Base-by-base conservation (phyloP, 2,888 invertebrate genomes). In the Tipula vernalis region DNA sequence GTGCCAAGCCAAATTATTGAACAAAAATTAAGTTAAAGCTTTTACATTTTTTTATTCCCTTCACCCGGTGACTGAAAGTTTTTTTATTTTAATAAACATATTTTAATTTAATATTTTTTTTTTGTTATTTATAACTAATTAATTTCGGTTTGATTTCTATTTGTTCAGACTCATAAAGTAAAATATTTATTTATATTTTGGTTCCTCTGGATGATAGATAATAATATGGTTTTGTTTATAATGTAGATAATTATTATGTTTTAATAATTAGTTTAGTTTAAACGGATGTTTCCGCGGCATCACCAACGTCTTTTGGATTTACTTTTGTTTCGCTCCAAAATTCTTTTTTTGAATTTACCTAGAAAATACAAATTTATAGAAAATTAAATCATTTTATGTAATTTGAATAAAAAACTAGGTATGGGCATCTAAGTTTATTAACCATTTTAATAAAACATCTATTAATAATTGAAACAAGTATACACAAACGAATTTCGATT, bases 331-430 rank as follows among this genome's bases (percentile, higher is more conserved):
- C 89, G 88, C 89, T 89, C 90, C 91, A 91, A 89, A 89, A 88
- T 89, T 89, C 90, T 90, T 90, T 89, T 90, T 89, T 88, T 51
- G 28, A 39, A 89, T 90, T 89, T 89, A 90, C 90, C 90, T 91
- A 90, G 87, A 90, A 90, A 87, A 47, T 47, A 28, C 2, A 84
- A 41, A 87, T 71, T 71, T 28, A 41, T 86, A 44, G 84, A 84
- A 15, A 41, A 86, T 86, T 87, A 47, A 28, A 28, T 28, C 28
- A 28, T 28, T 28, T 28, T 28, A 28, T 28, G 28, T 28, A 28
- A 28, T 28, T 28, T 28, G 28, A 28, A 28, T 28, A 2, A 28
- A 28, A 28, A 1, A 28, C 5, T 51, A n/a, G 6, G 10, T 12
- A n/a, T n/a, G n/a, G 44, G 44, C 12, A 44, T 44, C 6, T 44